These are phyloP conservation scores for Athalia cordata DNA, from an alignment of 2,888 invertebrate species.

Conservation along the genomic window DNA sequence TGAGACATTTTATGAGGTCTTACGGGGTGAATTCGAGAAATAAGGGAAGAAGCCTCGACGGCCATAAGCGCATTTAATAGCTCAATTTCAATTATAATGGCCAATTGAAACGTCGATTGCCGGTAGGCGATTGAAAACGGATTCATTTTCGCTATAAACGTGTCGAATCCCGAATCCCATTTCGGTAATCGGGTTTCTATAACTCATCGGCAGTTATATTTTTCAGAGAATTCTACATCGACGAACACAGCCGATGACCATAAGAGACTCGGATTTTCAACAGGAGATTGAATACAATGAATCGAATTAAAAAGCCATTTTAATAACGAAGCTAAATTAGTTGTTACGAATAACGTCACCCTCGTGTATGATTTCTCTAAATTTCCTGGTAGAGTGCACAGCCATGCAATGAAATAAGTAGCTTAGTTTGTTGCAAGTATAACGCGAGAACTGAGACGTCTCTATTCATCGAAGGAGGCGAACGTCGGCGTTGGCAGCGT, in stretches of 20 bases:
- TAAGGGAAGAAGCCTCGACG: constrained; percentile 48
- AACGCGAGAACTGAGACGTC: not conserved
- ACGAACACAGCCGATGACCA: too few relatives aligned
- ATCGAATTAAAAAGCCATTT: constrained; percentile 39
- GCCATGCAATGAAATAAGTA: not conserved
- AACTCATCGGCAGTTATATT: not conserved
- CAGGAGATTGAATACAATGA: constrained; percentile 39
- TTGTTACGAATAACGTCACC: constrained; percentile 31
- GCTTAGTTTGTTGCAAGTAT: not conserved
- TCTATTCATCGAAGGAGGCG: constrained; percentile 20
- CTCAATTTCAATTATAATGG: constrained; percentile 60
- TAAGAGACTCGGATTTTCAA: not conserved
- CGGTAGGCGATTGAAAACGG: constrained; percentile 11
- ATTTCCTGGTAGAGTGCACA: not conserved
- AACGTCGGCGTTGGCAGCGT: not conserved
- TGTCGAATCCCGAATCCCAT: constrained; percentile 5
- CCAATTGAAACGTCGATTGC: constrained; percentile 50
- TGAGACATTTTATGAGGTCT: not conserved
- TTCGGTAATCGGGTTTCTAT: not conserved
- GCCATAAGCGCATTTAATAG: constrained; percentile 59
- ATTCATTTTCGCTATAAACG: constrained; percentile 32
- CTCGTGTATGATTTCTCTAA: not conserved
- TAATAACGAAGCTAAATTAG: constrained; percentile 30
- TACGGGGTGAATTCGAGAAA: not conserved
- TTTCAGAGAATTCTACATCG: not conserved